Conservation (phyloP, 2,113 vertebrate species). For the Cyphotilapia sp. region DNA sequence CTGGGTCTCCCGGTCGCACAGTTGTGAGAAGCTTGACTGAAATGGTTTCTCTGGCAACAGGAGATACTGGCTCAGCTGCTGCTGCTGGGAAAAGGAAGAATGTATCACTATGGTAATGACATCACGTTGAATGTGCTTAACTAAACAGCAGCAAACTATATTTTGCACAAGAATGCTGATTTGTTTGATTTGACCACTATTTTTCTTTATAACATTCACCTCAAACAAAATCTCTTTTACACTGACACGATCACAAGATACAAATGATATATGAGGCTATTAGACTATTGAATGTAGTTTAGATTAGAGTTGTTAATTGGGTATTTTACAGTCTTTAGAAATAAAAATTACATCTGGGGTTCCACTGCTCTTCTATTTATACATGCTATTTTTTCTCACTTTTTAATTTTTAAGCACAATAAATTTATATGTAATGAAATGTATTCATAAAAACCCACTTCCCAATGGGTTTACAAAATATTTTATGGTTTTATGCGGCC, state of each 20-base stretch:
- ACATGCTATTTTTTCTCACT: neutral
- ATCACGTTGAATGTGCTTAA: neutral
- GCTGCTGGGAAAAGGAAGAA: conserved; percentile 32
- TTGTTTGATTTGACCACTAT: neutral
- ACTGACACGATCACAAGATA: neutral
- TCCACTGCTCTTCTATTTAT: neutral
- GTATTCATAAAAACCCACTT: neutral
- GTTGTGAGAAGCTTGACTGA: conserved; percentile 54
- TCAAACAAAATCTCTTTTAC: neutral
- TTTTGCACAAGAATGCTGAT: neutral
- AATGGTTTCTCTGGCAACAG: conserved; percentile 56
- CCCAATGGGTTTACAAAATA: neutral
- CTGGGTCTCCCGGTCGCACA: conserved; percentile 23
- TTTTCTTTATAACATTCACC: neutral
- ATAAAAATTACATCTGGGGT: neutral
- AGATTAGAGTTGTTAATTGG: neutral
- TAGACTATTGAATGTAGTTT: neutral
- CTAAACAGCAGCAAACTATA: neutral
- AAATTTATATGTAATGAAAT: neutral
- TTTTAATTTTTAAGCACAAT: neutral
- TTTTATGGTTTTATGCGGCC: neutral
- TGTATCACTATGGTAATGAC: conserved; percentile 6
- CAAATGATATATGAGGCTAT: neutral
- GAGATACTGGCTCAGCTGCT: conserved; percentile 41
- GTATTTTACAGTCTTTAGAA: neutral